A percentile compares a stretch with the other conserved stretches of the same genome.
phyloP scores from a whole-genome alignment of 2,888 invertebrate species.

The Chydorus sphaericus region DNA sequence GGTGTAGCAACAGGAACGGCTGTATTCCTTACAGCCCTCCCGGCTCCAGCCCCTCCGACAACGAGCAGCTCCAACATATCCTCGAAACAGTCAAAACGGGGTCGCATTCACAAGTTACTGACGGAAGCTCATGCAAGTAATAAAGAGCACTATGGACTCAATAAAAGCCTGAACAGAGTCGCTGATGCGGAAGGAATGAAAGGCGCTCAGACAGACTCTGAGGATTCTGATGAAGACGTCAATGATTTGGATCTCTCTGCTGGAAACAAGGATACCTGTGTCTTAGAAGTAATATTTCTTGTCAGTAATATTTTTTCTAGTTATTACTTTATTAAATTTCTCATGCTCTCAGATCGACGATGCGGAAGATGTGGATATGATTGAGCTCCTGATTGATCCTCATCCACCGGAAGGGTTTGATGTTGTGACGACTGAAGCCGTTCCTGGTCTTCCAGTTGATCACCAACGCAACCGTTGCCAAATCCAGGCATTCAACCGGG shows the following conservation, averaged over 20 bases:
- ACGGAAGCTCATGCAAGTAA: slow-evolving; percentile 54
- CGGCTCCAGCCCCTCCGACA: slow-evolving; percentile 55
- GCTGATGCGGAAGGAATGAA: background rate
- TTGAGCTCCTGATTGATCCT: slow-evolving; percentile 55
- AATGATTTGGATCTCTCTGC: slow-evolving; percentile 50
- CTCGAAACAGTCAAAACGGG: slow-evolving; percentile 46
- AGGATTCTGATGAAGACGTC: slow-evolving; percentile 35
- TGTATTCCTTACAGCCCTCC: slow-evolving; percentile 58
- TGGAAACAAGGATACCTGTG: slow-evolving; percentile 64
- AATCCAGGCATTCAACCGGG: slow-evolving; percentile 74
- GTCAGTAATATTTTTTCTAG: background rate
- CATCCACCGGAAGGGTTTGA: slow-evolving; percentile 60
- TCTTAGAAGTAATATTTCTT: slow-evolving; percentile 44
- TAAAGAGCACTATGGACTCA: slow-evolving; percentile 50
- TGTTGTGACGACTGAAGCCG: slow-evolving; percentile 58
- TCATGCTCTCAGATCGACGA: slow-evolving; percentile 55
- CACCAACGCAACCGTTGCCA: slow-evolving; percentile 27
- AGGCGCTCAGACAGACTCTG: slow-evolving; percentile 11
- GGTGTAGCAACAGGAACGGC: slow-evolving; percentile 82
- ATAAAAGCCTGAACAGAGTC: slow-evolving; percentile 23
- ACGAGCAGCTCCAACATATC: slow-evolving; percentile 49
- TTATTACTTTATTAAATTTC: slow-evolving; percentile 11
- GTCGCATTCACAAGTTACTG: slow-evolving; percentile 51
- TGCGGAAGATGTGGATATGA: slow-evolving; percentile 61
- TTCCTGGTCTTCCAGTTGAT: slow-evolving; percentile 43